A percentile compares a stretch with the other conserved stretches of the same genome.
These are phyloP conservation scores for Pseudopipra pipra DNA, from an alignment of 2,113 vertebrate genomes.

Conservation along the genomic window DNA sequence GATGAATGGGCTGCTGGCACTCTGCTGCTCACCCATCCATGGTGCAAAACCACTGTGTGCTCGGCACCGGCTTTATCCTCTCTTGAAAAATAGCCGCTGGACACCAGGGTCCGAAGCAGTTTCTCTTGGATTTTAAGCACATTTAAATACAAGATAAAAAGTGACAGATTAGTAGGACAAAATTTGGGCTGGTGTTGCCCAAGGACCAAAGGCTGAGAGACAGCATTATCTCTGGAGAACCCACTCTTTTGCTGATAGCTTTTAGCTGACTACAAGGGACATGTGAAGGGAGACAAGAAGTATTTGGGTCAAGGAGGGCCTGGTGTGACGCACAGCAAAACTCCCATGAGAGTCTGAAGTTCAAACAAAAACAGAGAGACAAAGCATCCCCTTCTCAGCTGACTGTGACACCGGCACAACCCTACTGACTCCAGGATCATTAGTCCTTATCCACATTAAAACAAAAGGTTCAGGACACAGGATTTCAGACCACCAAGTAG, in stretches of 20 bases:
- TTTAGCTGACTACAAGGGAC: not conserved
- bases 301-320: not conserved
- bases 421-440: not conserved
- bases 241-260: not conserved
- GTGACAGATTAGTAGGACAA: not conserved
- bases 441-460: constrained; percentile 1
- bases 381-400: not conserved
- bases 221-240: not conserved
- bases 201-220: not conserved
- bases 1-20: not conserved
- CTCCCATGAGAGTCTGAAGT: not conserved
- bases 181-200: not conserved
- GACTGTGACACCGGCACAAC: not conserved
- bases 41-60: not conserved
- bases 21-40: not conserved
- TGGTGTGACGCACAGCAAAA: not conserved
- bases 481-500: constrained; percentile 49
- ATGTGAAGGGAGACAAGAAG: not conserved
- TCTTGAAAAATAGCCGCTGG: not conserved
- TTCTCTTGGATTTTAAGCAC: not conserved
- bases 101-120: not conserved
- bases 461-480: not conserved
- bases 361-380: constrained; percentile 1
- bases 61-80: not conserved
- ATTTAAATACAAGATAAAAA: not conserved